Evolutionary conservation across 2,888 invertebrate genomes (phyloP).

Genomic region (Chirona hameri): DNA sequence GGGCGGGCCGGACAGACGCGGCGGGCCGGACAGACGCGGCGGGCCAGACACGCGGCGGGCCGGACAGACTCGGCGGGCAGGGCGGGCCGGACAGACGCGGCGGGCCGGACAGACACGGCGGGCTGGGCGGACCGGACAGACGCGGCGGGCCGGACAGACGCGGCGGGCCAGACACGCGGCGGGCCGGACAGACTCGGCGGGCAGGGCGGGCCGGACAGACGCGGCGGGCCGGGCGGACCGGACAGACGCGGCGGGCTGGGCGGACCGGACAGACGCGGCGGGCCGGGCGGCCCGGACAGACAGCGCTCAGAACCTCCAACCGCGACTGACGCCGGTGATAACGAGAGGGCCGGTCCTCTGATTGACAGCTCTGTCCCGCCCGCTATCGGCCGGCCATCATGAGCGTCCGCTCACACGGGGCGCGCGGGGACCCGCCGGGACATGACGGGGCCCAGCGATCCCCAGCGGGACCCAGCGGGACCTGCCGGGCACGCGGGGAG

Average conservation of each 20-base stretch:
- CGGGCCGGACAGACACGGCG: too few relatives aligned
- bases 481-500: too few relatives aligned
- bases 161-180: background rate
- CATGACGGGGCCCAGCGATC: too few relatives aligned
- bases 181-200: background rate
- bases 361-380: slow-evolving; percentile 5
- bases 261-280: background rate
- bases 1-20: background rate
- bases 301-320: background rate
- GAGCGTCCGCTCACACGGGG: background rate
- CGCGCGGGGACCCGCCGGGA: too few relatives aligned
- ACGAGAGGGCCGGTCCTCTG: background rate
- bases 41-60: background rate
- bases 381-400: background rate
- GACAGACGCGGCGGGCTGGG: too few relatives aligned
- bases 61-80: background rate
- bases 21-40: background rate
- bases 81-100: background rate
- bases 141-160: background rate
- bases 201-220: background rate
- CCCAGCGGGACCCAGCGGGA: too few relatives aligned
- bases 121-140: background rate
- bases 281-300: background rate
- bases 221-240: background rate
- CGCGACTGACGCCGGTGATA: background rate